Conservation (phyloP, 2,888 invertebrate genomes). For the Dioctria rufipes region DNA sequence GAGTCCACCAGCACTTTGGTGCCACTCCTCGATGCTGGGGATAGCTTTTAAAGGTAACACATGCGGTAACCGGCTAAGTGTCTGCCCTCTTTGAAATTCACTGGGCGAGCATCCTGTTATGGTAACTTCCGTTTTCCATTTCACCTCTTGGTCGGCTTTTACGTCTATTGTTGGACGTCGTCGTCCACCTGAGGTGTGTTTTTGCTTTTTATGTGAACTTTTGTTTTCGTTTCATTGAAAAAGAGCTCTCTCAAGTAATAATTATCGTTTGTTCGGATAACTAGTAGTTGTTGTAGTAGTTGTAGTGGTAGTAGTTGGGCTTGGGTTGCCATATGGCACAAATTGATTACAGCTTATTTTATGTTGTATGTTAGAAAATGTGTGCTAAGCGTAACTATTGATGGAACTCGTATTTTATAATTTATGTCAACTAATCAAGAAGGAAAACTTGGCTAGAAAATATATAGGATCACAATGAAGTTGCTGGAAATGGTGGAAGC, state of each 20-base stretch:
- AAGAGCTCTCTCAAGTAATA: conserved; percentile 11
- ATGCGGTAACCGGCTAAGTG: conserved; percentile 5
- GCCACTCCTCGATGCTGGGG: not conserved
- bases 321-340: conserved; percentile 18
- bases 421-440: no score
- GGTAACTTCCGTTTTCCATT: conserved; percentile 59
- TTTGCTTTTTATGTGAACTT: conserved; percentile 46
- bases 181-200: conserved; percentile 1
- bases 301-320: not conserved
- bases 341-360: no score
- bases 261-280: not conserved
- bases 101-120: conserved; percentile 58
- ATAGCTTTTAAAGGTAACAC: conserved; percentile 33
- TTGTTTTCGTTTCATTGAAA: conserved; percentile 49
- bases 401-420: no score
- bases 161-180: conserved; percentile 35
- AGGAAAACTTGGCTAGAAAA: no score
- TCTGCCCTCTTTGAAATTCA: conserved; percentile 54
- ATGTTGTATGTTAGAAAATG: no score
- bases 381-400: no score
- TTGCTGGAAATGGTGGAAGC: no score
- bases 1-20: not conserved
- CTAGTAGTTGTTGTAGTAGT: no score
- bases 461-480: no score
- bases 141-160: conserved; percentile 25